Conservation (phyloP, 1,140 invertebrate genomes). For the Meloidogyne exigua region DNA sequence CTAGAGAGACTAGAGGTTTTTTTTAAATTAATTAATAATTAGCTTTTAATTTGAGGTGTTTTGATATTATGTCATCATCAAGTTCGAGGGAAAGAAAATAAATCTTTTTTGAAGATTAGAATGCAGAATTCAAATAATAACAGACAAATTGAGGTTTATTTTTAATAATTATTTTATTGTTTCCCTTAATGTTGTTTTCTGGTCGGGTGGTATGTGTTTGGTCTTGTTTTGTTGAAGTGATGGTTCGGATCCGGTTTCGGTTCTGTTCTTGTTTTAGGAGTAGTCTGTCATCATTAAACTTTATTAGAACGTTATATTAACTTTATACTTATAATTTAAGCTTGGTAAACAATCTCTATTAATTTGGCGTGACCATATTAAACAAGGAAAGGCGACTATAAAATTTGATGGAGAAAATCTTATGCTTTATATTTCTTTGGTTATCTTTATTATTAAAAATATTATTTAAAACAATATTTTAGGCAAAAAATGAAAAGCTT, state of each 20-base stretch:
- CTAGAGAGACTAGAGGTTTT: slow-evolving; percentile 38
- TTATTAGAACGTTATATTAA: too few species aligned
- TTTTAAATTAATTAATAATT: background rate
- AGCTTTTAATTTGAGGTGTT: background rate
- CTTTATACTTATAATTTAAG: background rate
- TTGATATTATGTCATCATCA: background rate
- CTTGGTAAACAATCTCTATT: background rate
- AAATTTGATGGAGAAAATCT: slow-evolving; percentile 1
- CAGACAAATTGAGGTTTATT: background rate
- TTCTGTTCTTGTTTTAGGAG: too few species aligned
- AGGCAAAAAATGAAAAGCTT: slow-evolving; percentile 24
- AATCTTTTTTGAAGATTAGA: background rate
- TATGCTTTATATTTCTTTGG: slow-evolving; percentile 20
- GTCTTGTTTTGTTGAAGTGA: too few species aligned
- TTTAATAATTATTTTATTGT: background rate
- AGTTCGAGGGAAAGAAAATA: background rate
- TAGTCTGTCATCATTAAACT: too few species aligned
- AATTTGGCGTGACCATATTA: background rate
- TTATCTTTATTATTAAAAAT: background rate
- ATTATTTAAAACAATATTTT: slow-evolving; percentile 6
- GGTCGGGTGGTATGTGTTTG: too few species aligned
- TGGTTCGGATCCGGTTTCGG: too few species aligned
- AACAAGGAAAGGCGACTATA: slow-evolving; percentile 18
- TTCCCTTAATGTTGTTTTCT: too few species aligned
- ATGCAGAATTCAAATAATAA: background rate